Evolutionary conservation across 2,888 invertebrate genomes (phyloP).

Genomic region (Alloscopus bannaensis): DNA sequence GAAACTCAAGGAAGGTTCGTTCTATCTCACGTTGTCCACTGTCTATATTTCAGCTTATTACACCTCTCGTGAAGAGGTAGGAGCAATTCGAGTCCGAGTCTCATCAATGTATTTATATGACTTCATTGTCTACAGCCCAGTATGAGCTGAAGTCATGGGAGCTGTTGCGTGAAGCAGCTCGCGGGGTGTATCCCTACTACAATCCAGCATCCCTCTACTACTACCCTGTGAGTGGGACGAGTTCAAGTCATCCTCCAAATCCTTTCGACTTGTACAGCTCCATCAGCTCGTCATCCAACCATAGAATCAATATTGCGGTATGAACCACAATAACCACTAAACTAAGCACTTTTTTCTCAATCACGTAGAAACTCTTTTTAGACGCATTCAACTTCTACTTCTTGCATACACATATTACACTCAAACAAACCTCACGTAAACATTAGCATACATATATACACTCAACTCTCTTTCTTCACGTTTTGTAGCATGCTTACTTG

Average conservation of each 20-base stretch:
- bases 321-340: slow-evolving; percentile 24
- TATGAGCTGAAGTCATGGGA: slow-evolving; percentile 66
- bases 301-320: slow-evolving; percentile 58
- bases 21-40: neutral
- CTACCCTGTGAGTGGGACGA: slow-evolving; percentile 20
- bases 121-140: slow-evolving; percentile 64
- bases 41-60: too few relatives aligned
- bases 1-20: slow-evolving; percentile 86
- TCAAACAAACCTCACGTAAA: neutral
- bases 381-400: slow-evolving; percentile 3
- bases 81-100: neutral
- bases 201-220: slow-evolving; percentile 46
- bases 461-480: slow-evolving; percentile 21
- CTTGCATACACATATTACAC: neutral
- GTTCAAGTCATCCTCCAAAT: slow-evolving; percentile 17
- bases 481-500: too few relatives aligned
- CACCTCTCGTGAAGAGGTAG: too few relatives aligned
- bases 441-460: neutral
- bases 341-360: too few relatives aligned
- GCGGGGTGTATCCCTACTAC: slow-evolving; percentile 66
- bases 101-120: neutral
- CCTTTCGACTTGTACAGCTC: slow-evolving; percentile 48
- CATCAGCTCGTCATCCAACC: slow-evolving; percentile 45
- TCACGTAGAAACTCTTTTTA: neutral
- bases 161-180: slow-evolving; percentile 64